phyloP scores from a whole-genome alignment of 2,888 invertebrate genomes.

The Panopea generosa region DNA sequence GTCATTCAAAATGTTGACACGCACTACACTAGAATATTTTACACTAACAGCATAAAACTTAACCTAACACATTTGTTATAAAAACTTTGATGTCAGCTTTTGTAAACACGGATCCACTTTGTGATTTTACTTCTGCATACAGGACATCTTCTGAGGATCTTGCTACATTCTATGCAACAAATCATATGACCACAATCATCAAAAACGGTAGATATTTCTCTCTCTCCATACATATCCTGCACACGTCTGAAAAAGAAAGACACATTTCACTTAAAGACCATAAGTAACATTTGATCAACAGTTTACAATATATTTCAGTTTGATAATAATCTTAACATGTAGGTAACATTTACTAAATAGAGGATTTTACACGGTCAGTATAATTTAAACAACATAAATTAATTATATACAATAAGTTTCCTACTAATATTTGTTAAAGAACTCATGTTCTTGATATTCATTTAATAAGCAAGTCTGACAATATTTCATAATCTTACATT shows the following conservation, averaged over 20 bases:
- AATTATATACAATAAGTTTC: constrained; percentile 2
- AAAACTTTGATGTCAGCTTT: too few relatives aligned
- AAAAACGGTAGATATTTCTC: constrained; percentile 17
- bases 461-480: constrained; percentile 1
- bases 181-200: constrained; percentile 24
- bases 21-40: constrained; percentile 3
- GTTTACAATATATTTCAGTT: too few relatives aligned
- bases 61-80: constrained; percentile 8
- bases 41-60: constrained; percentile 3
- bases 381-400: constrained; percentile 3
- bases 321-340: too few relatives aligned
- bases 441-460: constrained; percentile 3
- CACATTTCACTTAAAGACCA: too few relatives aligned
- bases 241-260: too few relatives aligned
- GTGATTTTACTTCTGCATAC: constrained; percentile 14
- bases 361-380: constrained; percentile 1
- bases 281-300: too few relatives aligned
- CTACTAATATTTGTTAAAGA: too few relatives aligned
- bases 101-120: constrained; percentile 23
- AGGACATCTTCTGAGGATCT: constrained; percentile 15
- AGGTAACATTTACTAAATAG: too few relatives aligned
- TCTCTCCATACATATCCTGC: constrained; percentile 23
- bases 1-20: constrained; percentile 3
- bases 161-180: constrained; percentile 19
- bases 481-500: constrained; percentile 6